These are phyloP conservation scores for Malurus melanocephalus DNA, from an alignment of 2,113 vertebrate species.

Conservation along the genomic window DNA sequence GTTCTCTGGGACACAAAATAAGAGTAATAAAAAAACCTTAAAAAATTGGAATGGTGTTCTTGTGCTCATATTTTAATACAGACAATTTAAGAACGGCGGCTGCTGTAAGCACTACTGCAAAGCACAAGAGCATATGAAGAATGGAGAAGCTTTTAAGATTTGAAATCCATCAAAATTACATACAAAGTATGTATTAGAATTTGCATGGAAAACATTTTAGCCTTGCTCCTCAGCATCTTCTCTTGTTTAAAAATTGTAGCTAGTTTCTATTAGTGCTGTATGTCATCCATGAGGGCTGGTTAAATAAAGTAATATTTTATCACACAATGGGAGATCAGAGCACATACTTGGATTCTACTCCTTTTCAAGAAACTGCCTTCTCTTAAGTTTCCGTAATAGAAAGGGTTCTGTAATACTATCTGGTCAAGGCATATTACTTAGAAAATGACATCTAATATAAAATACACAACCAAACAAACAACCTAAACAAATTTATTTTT, in stretches of 20 bases:
- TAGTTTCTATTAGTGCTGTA: background rate
- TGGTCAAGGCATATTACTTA: background rate
- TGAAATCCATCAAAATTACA: background rate
- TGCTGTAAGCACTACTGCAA: background rate
- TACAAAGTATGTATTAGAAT: background rate
- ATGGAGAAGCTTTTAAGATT: background rate
- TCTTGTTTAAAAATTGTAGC: background rate
- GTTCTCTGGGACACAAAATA: background rate
- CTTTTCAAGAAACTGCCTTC: background rate
- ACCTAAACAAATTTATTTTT: background rate
- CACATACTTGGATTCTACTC: background rate
- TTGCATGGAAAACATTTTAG: background rate
- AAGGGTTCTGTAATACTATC: background rate
- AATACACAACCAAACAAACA: background rate
- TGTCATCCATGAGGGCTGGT: background rate
- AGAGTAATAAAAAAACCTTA: background rate
- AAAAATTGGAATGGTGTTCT: background rate
- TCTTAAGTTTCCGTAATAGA: background rate
- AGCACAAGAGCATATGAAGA: background rate
- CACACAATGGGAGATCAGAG: background rate
- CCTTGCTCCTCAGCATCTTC: background rate
- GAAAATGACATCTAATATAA: background rate
- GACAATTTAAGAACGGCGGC: background rate
- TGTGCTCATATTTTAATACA: background rate
- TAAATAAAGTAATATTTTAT: background rate